phyloP scores from a whole-genome alignment of 2,888 invertebrate species.

The Sphinx pinastri region DNA sequence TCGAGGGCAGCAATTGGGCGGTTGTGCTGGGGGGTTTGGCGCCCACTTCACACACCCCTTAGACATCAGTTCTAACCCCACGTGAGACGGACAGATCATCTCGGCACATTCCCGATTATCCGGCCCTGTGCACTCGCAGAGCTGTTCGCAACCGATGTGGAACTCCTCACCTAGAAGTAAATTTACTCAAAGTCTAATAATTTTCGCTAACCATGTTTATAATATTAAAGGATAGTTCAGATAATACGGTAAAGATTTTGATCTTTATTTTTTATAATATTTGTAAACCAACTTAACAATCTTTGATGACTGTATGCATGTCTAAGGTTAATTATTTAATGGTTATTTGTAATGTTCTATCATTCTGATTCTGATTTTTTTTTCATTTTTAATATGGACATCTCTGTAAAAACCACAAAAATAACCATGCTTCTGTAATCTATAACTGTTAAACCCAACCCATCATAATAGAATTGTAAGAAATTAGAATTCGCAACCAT shows the following conservation, averaged over 20 bases:
- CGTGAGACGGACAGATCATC: constrained; percentile 92
- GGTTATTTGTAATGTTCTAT: too few relatives aligned
- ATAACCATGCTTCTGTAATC: background rate
- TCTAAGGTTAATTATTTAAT: too few relatives aligned
- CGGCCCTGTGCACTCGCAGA: constrained; percentile 89
- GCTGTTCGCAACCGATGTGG: constrained; percentile 91
- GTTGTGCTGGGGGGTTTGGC: constrained; percentile 88
- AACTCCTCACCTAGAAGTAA: constrained; percentile 86
- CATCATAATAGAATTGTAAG: too few relatives aligned
- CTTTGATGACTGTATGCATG: too few relatives aligned
- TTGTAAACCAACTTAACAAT: too few relatives aligned
- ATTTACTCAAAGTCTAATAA: background rate
- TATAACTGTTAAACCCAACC: too few relatives aligned
- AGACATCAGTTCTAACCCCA: constrained; percentile 92
- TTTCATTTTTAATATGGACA: background rate
- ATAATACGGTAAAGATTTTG: too few relatives aligned
- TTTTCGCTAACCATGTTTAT: too few relatives aligned
- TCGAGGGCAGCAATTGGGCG: constrained; percentile 93
- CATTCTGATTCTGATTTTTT: too few relatives aligned
- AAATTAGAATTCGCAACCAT: too few relatives aligned
- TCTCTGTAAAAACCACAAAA: background rate
- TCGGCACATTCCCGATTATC: constrained; percentile 89
- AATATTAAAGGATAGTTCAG: background rate
- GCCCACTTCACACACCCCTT: constrained; percentile 95
- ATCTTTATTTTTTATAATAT: too few relatives aligned